Percentiles rank a stretch among this genome's conserved stretches.
phyloP scores from a whole-genome alignment of 1,140 invertebrate species.

The Trichonephila clavipes region DNA sequence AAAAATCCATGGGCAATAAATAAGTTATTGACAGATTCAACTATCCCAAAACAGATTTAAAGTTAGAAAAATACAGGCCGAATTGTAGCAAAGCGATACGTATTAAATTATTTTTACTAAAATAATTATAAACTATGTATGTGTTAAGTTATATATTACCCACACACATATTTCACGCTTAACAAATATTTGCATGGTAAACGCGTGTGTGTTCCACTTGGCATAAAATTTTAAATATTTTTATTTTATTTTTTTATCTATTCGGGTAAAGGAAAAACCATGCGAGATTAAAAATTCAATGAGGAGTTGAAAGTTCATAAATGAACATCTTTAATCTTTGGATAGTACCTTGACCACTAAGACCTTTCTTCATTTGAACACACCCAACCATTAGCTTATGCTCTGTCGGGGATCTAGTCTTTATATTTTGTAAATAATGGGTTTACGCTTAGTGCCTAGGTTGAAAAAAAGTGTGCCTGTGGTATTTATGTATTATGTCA shows the following conservation, averaged over 20 bases:
- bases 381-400: slow-evolving; percentile 65
- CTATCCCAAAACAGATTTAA: too few species aligned
- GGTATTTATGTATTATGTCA: slow-evolving; percentile 33
- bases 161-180: too few species aligned
- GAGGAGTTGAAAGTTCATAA: slow-evolving; percentile 53
- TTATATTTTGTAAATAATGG: slow-evolving; percentile 68
- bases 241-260: background rate
- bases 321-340: slow-evolving; percentile 48
- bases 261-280: background rate
- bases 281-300: slow-evolving; percentile 2
- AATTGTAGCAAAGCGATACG: too few species aligned
- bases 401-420: slow-evolving; percentile 49
- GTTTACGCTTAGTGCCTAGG: slow-evolving; percentile 33
- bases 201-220: too few species aligned
- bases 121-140: too few species aligned
- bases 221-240: background rate
- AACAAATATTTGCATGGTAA: too few species aligned
- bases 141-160: too few species aligned
- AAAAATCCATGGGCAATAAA: too few species aligned
- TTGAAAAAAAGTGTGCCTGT: slow-evolving; percentile 5
- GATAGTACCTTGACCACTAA: slow-evolving; percentile 60
- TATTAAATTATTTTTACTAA: too few species aligned
- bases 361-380: slow-evolving; percentile 58
- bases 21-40: too few species aligned
- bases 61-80: too few species aligned